Base-by-base conservation (phyloP, 2,113 vertebrate genomes). In the Psophia crepitans region DNA sequence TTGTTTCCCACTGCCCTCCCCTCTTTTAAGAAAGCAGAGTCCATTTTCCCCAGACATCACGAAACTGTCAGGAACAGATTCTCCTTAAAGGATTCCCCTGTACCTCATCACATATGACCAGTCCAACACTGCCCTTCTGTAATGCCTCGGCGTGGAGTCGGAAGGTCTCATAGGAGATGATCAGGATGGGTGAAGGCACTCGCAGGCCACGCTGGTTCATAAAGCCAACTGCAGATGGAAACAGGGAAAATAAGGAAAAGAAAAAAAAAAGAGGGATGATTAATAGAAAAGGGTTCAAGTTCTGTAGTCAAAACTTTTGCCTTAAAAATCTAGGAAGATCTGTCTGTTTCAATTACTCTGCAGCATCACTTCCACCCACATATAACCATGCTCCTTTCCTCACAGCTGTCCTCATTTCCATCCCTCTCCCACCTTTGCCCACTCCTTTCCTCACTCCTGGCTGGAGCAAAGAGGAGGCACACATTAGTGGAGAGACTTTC, bases 91-190 rank as follows among this genome's bases (percentile, higher is more conserved):
- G 35, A 43, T 48, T 43, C 21, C 12, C 19, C 35, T 13, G 0
- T 96, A 95, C 99, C 99, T 99, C 99, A 15, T 99, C 99, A 97
- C 99, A 99, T 86, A 99, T 99, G 96, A 99, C 98, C 53, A 99
- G 97, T 23, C 99, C 99, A 44, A 99, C 98, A 63, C 97, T 98
- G 68, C 99, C 99, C 92, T 97, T 99, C 98, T 99, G 99, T 76
- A 99, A 98, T 35, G 99, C 98, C 28, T 98, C 98, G 3, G 99
- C 98, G 0, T 99, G 99, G 32, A 99, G 98, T 5, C 99, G 98
- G 89, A 99, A 99, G 1, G 99, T 99, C 95, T 99, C 99, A 14
- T 99, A 99, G 63, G 99, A 99, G 95, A 99, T 99, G 69, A 99
- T 99, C 44, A 99, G 98, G 94, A 99, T 99, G 15, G 99, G 99